Conservation (phyloP, 2,113 vertebrate species). For the Rissa tridactyla region DNA sequence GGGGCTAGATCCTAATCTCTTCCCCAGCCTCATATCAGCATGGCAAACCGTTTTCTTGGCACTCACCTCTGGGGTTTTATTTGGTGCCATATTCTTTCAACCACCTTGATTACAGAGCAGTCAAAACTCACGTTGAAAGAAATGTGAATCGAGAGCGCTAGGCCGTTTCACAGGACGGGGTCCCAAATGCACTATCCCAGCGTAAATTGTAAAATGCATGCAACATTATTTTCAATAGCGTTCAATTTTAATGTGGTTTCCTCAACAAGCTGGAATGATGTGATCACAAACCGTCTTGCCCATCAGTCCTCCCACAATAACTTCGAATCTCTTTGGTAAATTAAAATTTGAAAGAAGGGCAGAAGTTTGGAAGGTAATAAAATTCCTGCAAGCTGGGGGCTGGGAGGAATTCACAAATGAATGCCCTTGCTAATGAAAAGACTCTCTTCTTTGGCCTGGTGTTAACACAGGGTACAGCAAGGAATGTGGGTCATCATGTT, state of each 20-base stretch:
- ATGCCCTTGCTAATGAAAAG: background rate
- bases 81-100: background rate
- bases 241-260: background rate
- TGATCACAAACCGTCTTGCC: background rate
- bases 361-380: background rate
- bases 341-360: background rate
- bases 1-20: background rate
- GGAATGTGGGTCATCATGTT: background rate
- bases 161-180: background rate
- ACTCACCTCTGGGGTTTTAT: background rate
- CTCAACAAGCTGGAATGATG: background rate
- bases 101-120: background rate
- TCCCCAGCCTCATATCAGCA: background rate
- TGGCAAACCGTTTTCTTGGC: background rate
- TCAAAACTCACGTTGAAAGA: background rate
- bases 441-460: background rate
- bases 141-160: background rate
- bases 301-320: background rate
- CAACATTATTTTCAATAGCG: background rate
- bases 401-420: background rate
- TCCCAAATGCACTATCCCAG: background rate
- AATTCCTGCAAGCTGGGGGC: background rate
- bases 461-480: background rate
- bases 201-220: background rate
- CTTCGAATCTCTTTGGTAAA: background rate